Evolutionary conservation across 1,140 invertebrate species (phyloP), one percentile per base, ranked within the genome.

Genomic region (Psix sp.): DNA sequence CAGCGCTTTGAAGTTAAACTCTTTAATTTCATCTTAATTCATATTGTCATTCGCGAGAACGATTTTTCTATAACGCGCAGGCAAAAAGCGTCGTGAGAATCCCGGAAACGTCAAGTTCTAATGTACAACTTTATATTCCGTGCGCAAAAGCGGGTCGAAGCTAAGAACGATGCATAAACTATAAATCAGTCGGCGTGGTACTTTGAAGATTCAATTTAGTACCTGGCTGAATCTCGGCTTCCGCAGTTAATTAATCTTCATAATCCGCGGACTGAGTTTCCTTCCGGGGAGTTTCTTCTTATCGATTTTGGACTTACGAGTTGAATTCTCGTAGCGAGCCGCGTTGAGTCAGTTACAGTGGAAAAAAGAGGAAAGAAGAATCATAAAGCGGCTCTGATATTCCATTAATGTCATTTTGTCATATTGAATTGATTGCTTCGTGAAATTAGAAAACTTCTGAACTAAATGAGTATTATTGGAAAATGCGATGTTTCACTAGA

Each of bases 201-300:
- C 76, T 79, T 79, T 76, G 73, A 77, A 79, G 77, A 79, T 79
- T 77, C 77, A 77, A 79, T 79, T 79, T 74, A 79, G 74, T 76
- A 77, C 73, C 73, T 79, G 73, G 73, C 57, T 71, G 75, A 79
- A 70, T 75, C 73, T 75, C 73, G 66, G 67, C 67, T 72, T 60
- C 63, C 57, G 67, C 77, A 76, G 76, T 79, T 79, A 77, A 79
- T 79, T 79, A 79, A 77, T 79, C 77, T 79, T 79, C 77, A 79
- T 79, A 77, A 79, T 77, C 76, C 77, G 42, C 48, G 65, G 65
- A 71, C 70, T 77, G 65, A 66, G 60, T 70, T 75, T 75, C 60
- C 73, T 70, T 62, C 65, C 66, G 66, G 62, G 60, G 54, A 71
- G 73, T 75, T 75, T 75, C 73, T 75, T 75, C 73, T 75, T 67